Percentiles rank a stretch among this genome's conserved stretches.
Evolutionary conservation across 2,113 vertebrate species (phyloP).

Genomic region (Isichthys henryi): DNA sequence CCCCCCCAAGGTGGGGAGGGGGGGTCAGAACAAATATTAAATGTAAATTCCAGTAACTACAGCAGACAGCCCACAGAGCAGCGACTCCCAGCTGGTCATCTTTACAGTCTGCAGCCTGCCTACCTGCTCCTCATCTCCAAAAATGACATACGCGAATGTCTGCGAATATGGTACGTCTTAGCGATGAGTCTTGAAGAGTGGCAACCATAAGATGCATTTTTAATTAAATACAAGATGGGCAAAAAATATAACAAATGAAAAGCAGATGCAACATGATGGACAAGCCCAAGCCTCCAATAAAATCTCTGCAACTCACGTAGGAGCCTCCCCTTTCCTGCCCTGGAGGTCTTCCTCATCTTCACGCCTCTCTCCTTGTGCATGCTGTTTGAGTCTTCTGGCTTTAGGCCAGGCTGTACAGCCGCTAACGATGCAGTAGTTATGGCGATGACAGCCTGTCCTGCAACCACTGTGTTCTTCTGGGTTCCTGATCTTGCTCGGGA

Average conservation of each 20-base stretch:
- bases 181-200: neutral
- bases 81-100: neutral
- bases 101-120: neutral
- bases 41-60: neutral
- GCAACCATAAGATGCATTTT: neutral
- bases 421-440: neutral
- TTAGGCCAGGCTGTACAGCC: neutral
- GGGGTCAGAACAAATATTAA: neutral
- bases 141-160: neutral
- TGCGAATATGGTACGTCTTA: neutral
- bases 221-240: neutral
- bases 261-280: neutral
- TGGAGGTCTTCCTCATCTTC: conserved; percentile 38
- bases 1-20: too few species aligned
- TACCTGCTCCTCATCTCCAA: neutral
- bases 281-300: neutral
- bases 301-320: conserved; percentile 40
- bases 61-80: neutral
- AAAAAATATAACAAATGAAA: neutral
- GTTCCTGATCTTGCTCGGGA: neutral
- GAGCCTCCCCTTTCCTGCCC: conserved; percentile 37
- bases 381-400: neutral
- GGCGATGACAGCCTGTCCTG: neutral
- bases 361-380: conserved; percentile 42
- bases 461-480: neutral